Evolutionary conservation across 2,113 vertebrate species (phyloP), one percentile per base, ranked within the genome.

Genomic region (Chlamydotis undulata): DNA sequence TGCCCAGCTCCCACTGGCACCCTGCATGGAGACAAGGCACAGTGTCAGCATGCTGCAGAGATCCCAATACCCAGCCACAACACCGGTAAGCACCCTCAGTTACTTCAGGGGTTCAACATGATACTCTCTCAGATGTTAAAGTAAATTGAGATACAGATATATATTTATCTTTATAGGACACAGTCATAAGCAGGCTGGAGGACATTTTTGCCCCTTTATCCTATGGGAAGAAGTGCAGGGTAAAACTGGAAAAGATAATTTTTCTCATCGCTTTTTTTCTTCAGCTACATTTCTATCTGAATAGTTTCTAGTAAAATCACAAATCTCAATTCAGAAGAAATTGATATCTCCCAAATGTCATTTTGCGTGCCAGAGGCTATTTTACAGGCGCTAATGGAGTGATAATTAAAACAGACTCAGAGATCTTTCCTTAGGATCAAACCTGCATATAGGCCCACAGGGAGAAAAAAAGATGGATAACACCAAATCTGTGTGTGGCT

Each of bases 1-100:
- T 98, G 98, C 33, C 98, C 98, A 12, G 98, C 97, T 92, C 98
- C 98, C 97, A 98, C 98, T 4, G 99, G 99, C 90, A 99, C 98
- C 97, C 99, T 99, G 96, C 35, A 52, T 17, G 39, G 86, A 95
- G 87, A 91, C 10, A 89, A 97, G 73, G 56, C 12, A 94, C 15
- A 84, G 71, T 1, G 4, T 91, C 24, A 96, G 69, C 19, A 7
- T 2, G 4, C 14, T 70, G 79, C 56, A 37, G 39, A 75, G 80
- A 89, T 12, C 28, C 37, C 4, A 2, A 2, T 8, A 85, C 12
- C 4, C 25, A 61, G 35, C 25, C 28, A 57, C 26, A 12, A 19
- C 16, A 31, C 49, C 53, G 64, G 23, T 25, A 77, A 67, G 43
- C 25, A 29, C 15, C 31, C 22, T 14, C 26, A 75, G 43, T 74